These are phyloP conservation scores for Zophobas morio DNA, from an alignment of 1,140 invertebrate species.

Conservation along the genomic window DNA sequence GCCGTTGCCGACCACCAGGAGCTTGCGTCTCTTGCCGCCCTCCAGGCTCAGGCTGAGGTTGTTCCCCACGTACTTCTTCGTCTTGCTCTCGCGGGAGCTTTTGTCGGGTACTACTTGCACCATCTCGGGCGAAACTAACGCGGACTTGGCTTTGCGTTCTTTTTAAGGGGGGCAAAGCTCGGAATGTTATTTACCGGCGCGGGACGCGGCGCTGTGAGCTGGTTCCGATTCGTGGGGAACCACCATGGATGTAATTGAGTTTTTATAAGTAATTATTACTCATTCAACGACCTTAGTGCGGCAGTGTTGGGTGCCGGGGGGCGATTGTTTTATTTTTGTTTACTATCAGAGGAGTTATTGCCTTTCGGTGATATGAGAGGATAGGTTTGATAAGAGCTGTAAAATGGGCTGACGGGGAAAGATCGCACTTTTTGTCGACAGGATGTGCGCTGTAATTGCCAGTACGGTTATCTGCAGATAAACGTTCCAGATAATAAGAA, in stretches of 20 bases:
- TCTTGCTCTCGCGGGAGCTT: not conserved
- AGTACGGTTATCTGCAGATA: no score
- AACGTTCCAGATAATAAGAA: no score
- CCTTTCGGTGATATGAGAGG: no score
- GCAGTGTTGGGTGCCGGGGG: no score
- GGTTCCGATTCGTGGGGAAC: not conserved
- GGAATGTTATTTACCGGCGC: slow-evolving; percentile 2
- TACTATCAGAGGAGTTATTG: not conserved
- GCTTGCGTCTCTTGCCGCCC: not conserved
- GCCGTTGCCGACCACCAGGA: slow-evolving; percentile 47
- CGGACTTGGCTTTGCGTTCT: not conserved
- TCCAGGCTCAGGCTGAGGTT: slow-evolving; percentile 12
- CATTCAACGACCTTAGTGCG: not conserved
- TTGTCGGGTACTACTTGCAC: not conserved
- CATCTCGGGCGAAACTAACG: not conserved
- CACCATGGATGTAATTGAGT: not conserved
- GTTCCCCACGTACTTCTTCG: slow-evolving; percentile 25
- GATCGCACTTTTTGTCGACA: no score
- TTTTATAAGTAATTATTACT: not conserved
- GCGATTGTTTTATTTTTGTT: not conserved
- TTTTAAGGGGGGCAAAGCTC: not conserved
- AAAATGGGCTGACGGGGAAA: no score
- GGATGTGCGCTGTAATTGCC: no score
- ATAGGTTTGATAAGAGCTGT: no score
- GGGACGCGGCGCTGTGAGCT: not conserved